Percentiles rank a stretch among this genome's conserved stretches.
These are phyloP conservation scores for Gymnorhina tibicen DNA, from an alignment of 2,113 vertebrate genomes.

Conservation along the genomic window DNA sequence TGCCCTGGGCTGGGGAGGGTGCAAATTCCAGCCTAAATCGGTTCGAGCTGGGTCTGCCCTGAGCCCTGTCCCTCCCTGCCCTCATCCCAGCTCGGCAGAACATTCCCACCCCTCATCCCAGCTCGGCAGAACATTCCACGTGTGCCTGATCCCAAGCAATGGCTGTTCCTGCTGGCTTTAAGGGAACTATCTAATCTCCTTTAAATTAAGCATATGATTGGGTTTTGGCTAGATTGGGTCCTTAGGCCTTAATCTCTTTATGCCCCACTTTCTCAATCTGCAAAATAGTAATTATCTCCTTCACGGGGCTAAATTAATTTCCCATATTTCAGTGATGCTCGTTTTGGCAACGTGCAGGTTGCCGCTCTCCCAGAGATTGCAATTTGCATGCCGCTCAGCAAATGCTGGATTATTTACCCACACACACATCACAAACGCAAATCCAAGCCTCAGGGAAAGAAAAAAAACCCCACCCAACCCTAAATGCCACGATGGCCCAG, in stretches of 20 bases:
- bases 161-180: not conserved
- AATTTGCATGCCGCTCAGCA: not conserved
- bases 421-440: not conserved
- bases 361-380: not conserved
- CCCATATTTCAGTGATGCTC: not conserved
- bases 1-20: accelerated
- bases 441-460: not conserved
- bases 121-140: not conserved
- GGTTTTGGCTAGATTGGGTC: conserved; percentile 30
- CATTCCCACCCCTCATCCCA: not conserved
- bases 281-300: conserved; percentile 56
- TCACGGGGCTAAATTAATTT: conserved; percentile 37
- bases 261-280: conserved; percentile 50
- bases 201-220: conserved; percentile 61
- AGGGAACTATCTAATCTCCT: conserved; percentile 38
- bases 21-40: not conserved
- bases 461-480: no score
- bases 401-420: not conserved
- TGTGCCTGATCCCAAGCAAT: not conserved
- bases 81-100: not conserved
- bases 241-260: conserved; percentile 49
- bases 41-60: not conserved
- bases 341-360: not conserved
- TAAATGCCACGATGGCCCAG: not conserved
- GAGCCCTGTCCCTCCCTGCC: not conserved